A percentile compares a stretch with the other conserved stretches of the same genome.
Evolutionary conservation across 2,113 vertebrate genomes (phyloP).

Genomic region (Ceyx melanurus): DNA sequence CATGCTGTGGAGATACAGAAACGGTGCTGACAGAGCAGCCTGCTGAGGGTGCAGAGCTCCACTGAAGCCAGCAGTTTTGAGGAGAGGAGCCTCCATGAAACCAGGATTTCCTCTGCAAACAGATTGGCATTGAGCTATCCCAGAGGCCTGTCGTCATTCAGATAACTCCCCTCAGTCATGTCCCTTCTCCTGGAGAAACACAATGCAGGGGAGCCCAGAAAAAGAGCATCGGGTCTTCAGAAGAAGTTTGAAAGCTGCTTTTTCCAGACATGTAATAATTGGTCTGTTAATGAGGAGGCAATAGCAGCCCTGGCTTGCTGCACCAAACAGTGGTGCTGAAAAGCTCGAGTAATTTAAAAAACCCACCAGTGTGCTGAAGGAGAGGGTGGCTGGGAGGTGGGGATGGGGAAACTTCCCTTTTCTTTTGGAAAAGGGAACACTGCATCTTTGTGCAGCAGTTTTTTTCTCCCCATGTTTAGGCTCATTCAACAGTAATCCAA

Average conservation of each 20-base stretch:
- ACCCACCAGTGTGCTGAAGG: not conserved
- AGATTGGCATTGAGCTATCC: not conserved
- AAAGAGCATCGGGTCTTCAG: not conserved
- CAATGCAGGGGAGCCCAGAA: not conserved
- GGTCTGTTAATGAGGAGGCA: not conserved
- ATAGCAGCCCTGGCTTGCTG: not conserved
- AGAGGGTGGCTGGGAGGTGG: not conserved
- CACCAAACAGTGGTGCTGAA: not conserved
- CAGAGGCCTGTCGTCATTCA: not conserved
- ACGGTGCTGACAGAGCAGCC: not conserved
- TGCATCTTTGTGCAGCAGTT: not conserved
- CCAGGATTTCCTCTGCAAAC: not conserved
- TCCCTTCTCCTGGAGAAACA: not conserved
- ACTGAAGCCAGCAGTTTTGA: not conserved
- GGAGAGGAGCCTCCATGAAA: not conserved
- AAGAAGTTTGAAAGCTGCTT: not conserved
- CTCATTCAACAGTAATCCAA: slow-evolving; percentile 45
- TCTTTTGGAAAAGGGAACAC: not conserved
- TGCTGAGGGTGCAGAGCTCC: not conserved
- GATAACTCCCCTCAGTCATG: not conserved
- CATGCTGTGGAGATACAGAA: not conserved
- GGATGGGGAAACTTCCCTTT: not conserved
- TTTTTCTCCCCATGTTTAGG: not conserved
- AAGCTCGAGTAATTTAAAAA: not conserved
- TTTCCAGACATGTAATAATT: not conserved